Base-by-base conservation (phyloP, 1,140 invertebrate species). In the Caenorhabditis tropicalis region DNA sequence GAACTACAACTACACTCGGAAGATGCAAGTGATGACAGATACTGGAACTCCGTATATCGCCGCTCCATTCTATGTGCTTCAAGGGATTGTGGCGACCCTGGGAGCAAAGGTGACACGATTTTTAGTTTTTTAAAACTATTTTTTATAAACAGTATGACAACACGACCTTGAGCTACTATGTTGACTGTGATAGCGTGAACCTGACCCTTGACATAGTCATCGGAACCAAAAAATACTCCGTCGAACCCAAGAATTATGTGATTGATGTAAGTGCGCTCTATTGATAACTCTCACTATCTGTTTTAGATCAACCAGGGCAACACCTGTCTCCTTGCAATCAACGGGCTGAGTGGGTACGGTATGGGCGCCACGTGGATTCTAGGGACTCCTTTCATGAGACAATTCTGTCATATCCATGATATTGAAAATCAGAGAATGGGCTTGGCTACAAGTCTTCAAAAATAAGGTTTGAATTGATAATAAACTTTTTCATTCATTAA, bases 331-430 rank as follows among this genome's bases (percentile, higher is more conserved):
- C 19, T 81, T 21, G 79, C 39, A 31, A 51, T 81, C 79, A 36
- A 19, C n/a, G 79, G 79, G 19, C 46, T 51, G 3, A 53, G 51
- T 36, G 48, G 36, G 2, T 51, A 51, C 24, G 79, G 79, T 36
- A 51, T 33, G 39, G 79, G 46, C 9, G 43, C 79, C 46, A 81
- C 46, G 16, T 81, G 79, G 79, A 81, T 81, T 29, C 46, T 81
- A 24, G 36, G 46, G 36, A 33, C 31, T 9, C 79, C 46, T 9
- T 58, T 58, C 24, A 58, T 58, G 53, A 58, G 53, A 29, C 53
- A 58, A 16, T 58, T 27, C 53, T 58, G 53, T 58, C 53, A 58
- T 29, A 12, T 58, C 29, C 53, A 58, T 29, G 53, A 58, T 29
- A 58, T 58, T 58, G 53, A 24, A 10, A 58, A 58, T 12, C 53